Conservation (phyloP, 2,888 invertebrate genomes). For the Cerceris rybyensis region DNA sequence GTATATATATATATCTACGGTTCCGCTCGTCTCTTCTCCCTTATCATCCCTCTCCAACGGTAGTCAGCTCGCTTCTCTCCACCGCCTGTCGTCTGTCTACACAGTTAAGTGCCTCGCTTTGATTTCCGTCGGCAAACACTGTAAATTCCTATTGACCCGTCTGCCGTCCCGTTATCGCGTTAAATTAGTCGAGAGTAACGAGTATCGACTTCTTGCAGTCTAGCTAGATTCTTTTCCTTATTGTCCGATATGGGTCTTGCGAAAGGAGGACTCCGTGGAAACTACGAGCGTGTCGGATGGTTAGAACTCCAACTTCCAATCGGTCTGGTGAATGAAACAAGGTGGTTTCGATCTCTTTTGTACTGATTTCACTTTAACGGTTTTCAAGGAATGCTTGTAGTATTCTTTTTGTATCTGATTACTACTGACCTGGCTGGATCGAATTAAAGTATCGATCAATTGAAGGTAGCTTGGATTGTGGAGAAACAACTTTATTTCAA, state of each 20-base stretch:
- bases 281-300: background rate
- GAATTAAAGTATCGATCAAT: too few species aligned
- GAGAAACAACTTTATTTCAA: too few species aligned
- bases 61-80: slow-evolving; percentile 55
- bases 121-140: slow-evolving; percentile 78
- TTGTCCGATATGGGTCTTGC: slow-evolving; percentile 16
- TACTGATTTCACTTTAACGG: background rate
- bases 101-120: slow-evolving; percentile 77
- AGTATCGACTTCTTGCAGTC: slow-evolving; percentile 58
- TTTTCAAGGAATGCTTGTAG: too few species aligned
- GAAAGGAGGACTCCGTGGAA: slow-evolving; percentile 3
- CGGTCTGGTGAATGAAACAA: background rate
- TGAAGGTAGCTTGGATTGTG: too few species aligned
- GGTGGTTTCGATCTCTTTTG: background rate
- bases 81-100: slow-evolving; percentile 72
- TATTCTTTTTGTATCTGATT: too few species aligned
- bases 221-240: slow-evolving; percentile 25
- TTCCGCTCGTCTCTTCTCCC: slow-evolving; percentile 20
- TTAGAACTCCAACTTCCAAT: background rate
- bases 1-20: slow-evolving; percentile 15
- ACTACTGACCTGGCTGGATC: too few species aligned
- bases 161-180: slow-evolving; percentile 67
- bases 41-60: slow-evolving; percentile 38
- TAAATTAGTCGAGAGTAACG: slow-evolving; percentile 68
- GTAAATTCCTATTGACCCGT: slow-evolving; percentile 75